Evolutionary conservation across 2,113 vertebrate genomes (phyloP).

Genomic region (Riparia riparia): DNA sequence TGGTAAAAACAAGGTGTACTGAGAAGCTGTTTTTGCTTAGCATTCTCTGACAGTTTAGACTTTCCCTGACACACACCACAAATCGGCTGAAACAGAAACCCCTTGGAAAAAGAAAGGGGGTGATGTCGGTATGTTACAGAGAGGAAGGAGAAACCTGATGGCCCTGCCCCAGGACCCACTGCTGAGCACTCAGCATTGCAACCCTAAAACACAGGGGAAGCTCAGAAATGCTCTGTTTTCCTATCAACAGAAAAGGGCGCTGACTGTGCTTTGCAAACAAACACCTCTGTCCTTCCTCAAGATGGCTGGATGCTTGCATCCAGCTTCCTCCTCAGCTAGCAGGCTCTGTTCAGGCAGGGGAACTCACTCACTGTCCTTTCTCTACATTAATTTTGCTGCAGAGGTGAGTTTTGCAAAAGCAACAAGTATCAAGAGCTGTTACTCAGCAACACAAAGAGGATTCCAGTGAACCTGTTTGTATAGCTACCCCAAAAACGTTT

Average conservation of each 20-base stretch:
- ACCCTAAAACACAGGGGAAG: not conserved
- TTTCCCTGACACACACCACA: not conserved
- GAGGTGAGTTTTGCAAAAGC: not conserved
- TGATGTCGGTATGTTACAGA: too few relatives aligned
- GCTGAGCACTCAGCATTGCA: rapidly evolving
- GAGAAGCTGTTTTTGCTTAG: not conserved
- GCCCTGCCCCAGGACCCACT: not conserved
- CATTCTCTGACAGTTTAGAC: not conserved
- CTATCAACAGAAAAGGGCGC: not conserved
- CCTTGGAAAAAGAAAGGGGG: not conserved
- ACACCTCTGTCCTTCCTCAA: not conserved
- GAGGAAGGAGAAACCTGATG: not conserved
- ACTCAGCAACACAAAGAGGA: not conserved
- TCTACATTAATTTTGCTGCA: not conserved
- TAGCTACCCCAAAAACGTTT: not conserved
- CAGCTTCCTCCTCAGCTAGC: not conserved
- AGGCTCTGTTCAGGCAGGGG: not conserved
- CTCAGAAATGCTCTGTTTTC: not conserved
- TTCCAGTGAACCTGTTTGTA: not conserved
- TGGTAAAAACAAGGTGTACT: not conserved
- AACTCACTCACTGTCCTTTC: not conserved
- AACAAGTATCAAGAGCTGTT: not conserved
- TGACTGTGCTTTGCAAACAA: not conserved
- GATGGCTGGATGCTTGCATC: not conserved
- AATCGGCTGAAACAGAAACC: not conserved